These are phyloP conservation scores for Prunella fulvescens DNA, from an alignment of 2,113 vertebrate species.

Conservation along the genomic window DNA sequence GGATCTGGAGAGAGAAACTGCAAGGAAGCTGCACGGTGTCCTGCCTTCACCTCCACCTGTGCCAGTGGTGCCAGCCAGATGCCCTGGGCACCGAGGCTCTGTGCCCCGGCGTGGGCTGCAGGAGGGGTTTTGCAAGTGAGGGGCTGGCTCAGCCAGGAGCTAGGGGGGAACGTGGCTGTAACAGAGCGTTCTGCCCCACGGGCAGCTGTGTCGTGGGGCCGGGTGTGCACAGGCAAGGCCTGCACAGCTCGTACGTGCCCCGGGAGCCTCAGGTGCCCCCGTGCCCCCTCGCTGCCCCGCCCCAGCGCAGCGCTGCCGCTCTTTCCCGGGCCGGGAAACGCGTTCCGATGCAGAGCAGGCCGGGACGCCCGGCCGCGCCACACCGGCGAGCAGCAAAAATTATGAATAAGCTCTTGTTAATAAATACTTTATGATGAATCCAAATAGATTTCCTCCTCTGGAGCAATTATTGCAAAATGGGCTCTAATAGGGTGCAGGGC, in stretches of 20 bases:
- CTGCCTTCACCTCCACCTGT: background rate
- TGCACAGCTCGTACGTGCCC: background rate
- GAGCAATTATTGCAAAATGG: constrained; percentile 63
- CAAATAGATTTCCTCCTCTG: constrained; percentile 60
- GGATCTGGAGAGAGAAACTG: background rate
- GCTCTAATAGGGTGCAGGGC: background rate
- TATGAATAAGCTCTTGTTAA: constrained; percentile 53
- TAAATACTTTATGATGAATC: constrained; percentile 59
- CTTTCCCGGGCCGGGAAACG: background rate
- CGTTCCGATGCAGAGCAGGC: background rate
- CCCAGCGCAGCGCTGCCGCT: fast-evolving
- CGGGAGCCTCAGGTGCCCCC: background rate
- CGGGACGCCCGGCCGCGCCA: background rate
- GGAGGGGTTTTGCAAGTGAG: background rate
- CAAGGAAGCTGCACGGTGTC: fast-evolving
- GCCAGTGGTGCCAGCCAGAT: background rate
- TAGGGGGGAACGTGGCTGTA: fast-evolving
- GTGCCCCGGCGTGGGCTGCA: background rate
- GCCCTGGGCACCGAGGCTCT: background rate
- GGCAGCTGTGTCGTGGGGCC: background rate
- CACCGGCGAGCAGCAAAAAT: background rate
- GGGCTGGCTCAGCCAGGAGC: background rate
- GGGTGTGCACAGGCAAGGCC: background rate
- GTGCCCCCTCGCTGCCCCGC: background rate
- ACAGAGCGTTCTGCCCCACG: background rate